A percentile compares a stretch with the other conserved stretches of the same genome.
These are phyloP conservation scores for Drosophila nigromelanica DNA, from an alignment of 1,140 invertebrate genomes.

Conservation along the genomic window DNA sequence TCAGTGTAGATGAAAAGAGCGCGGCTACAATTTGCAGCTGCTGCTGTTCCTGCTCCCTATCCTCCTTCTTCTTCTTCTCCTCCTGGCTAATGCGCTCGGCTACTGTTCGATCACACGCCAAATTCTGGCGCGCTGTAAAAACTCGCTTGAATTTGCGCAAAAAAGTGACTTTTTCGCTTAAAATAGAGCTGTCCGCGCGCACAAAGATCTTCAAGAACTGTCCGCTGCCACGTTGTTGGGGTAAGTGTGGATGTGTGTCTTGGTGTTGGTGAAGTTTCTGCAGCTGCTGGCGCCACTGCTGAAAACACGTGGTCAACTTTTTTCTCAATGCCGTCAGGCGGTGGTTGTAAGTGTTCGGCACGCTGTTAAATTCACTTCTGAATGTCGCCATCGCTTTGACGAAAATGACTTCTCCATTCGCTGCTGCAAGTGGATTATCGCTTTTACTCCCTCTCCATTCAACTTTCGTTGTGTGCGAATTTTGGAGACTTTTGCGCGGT, in stretches of 20 bases:
- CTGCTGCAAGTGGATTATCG: conserved; percentile 8
- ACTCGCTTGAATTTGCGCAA: conserved; percentile 51
- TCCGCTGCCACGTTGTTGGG: conserved; percentile 24
- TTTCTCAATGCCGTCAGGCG: conserved; percentile 62
- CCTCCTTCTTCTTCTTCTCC: conserved; percentile 4
- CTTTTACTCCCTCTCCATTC: background rate
- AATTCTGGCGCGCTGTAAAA: conserved; percentile 36
- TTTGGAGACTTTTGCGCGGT: conserved; percentile 5
- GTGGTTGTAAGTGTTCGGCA: conserved; percentile 61
- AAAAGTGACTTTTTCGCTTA: conserved; percentile 42
- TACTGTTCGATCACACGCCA: conserved; percentile 11
- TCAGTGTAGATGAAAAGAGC: conserved; percentile 67
- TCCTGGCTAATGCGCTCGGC: conserved; percentile 6
- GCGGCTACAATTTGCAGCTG: conserved; percentile 62
- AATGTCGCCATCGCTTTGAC: conserved; percentile 67
- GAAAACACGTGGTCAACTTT: conserved; percentile 76
- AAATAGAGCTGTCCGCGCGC: conserved; percentile 37
- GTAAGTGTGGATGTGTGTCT: background rate
- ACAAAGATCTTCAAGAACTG: conserved; percentile 51
- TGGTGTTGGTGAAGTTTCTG: conserved; percentile 26
- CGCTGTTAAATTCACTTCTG: conserved; percentile 76
- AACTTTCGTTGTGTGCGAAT: background rate
- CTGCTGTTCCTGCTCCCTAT: conserved; percentile 21
- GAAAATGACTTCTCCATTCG: conserved; percentile 54
- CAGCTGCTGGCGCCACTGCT: conserved; percentile 61